Evolutionary conservation across 1,140 invertebrate genomes (phyloP), one percentile per base, ranked within the genome.

Genomic region (Brachionus rubens): DNA sequence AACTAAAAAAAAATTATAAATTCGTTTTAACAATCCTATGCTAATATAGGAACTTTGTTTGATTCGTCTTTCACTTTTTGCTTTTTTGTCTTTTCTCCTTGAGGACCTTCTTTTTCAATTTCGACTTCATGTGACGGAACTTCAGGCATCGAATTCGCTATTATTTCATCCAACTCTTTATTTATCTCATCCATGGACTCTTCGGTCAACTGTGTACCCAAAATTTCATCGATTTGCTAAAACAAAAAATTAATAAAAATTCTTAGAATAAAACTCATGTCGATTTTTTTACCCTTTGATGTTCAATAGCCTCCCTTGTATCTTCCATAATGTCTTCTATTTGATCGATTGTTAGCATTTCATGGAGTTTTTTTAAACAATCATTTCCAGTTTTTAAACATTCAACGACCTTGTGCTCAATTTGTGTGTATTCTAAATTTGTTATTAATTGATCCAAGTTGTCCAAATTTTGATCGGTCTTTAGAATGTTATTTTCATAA

Each of bases 241-340:
- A n/a, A 5, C 16, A 9, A 33, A 72, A 33, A 7, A 50, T 9
- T 14, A 40, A 72, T 28, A 6, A 40, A 6, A 24, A 9, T n/a
- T n/a, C n/a, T n/a, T n/a, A n/a, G n/a, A n/a, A n/a, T n/a, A n/a
- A n/a, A n/a, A n/a, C n/a, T n/a, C n/a, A n/a, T n/a, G n/a, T n/a
- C n/a, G n/a, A n/a, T n/a, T n/a, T n/a, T n/a, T 12, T 24, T 56
- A 75, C 75, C 30, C 48, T 43, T 48, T 76, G 75, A 24, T 62
- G 48, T 26, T 76, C 75, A 19, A 67, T 52, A 24, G 52, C 36
- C 40, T 76, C 75, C 12, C 16, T 54, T 1, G 56, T 47, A 67
- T 76, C 75, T 9, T 59, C 75, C 75, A 76, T 59, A 21, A 59
- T 56, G 6, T 76, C 26, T 48, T 76, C 75, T 21, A 76, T 67